Base-by-base conservation (phyloP, 2,888 invertebrate species). In the Epinotia demarniana region DNA sequence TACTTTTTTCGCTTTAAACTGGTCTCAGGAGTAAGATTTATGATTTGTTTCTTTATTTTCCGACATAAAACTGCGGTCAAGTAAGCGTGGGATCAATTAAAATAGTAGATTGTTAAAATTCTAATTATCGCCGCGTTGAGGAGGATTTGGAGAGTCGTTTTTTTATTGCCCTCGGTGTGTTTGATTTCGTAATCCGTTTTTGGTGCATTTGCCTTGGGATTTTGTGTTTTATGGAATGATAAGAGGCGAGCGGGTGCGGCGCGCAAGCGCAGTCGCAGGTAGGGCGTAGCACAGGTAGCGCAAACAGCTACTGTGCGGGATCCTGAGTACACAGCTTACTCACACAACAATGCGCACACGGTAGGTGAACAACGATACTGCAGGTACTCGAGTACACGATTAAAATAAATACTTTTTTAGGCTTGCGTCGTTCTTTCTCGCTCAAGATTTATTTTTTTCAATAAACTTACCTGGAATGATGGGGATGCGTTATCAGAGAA, bases 1-100 rank as follows among this genome's bases (percentile, higher is more conserved):
- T 93, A 92, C 92, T 91, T 93, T 93, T 93, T 93, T 93, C 92
- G 91, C 92, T 92, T 91, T 90, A 88, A 90, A 91, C 87, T 87
- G 86, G 90, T 90, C 90, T 86, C 87, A 80, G 81, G 76, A 81
- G 80, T 82, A 90, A 93, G 92, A 93, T 94, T 94, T 94, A 93
- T 92, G 88, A 84, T 84, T 86, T 84, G 86, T 87, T 87, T 87
- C 86, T 81, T 61, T 63, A 72, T 75, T 88, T 88, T 86, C 84
- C 85, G 85, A 90, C 88, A 88, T 89, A 89, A 89, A 87, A 81
- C 87, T 89, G 90, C 85, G 92, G 91, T 89, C 88, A 84, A 85
- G 86, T 86, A 82, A 86, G 88, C 86, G 84, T 87, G 83, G 83
- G 83, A 82, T 87, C 84, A 86, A 87, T 89, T 89, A 86, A 84